Evolutionary conservation across 2,888 invertebrate species (phyloP).

Genomic region (Nowickia ferox): DNA sequence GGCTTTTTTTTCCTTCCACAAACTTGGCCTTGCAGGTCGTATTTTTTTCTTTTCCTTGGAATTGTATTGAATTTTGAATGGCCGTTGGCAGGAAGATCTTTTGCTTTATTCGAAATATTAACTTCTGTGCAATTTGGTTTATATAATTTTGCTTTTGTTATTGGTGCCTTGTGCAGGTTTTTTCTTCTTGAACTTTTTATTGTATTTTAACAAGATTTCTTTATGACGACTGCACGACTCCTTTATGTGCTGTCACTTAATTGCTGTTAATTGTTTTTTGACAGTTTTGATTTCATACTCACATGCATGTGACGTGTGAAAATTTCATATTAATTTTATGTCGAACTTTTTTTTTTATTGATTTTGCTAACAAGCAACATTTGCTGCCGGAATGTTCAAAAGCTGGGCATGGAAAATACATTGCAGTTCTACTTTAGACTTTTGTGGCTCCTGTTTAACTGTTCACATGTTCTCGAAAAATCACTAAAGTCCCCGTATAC

Average conservation of each 20-base stretch:
- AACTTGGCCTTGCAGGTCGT: constrained; percentile 2
- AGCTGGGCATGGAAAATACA: too few relatives aligned
- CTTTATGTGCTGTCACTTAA: constrained; percentile 62
- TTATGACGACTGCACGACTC: constrained; percentile 3
- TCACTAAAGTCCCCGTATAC: too few relatives aligned
- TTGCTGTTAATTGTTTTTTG: constrained; percentile 69
- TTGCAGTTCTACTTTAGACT: too few relatives aligned
- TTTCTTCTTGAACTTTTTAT: neutral
- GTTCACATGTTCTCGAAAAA: too few relatives aligned
- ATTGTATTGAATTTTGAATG: constrained; percentile 11
- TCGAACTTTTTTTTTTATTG: neutral
- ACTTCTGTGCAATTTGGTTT: constrained; percentile 29
- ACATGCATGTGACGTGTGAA: constrained; percentile 60
- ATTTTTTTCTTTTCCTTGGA: neutral
- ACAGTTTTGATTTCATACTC: constrained; percentile 65
- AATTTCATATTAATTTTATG: constrained; percentile 32
- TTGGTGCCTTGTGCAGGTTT: neutral
- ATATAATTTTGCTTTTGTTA: neutral
- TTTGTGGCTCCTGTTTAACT: too few relatives aligned
- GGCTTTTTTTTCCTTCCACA: neutral
- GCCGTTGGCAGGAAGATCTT: neutral
- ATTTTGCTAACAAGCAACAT: neutral
- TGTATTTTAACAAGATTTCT: constrained; percentile 23
- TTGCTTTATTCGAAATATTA: neutral
- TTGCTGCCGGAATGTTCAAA: too few relatives aligned